phyloP scores from a whole-genome alignment of 2,113 vertebrate genomes.

The human (Homo sapiens) region GRCh38 chr6:19679001-19679500 shows the following conservation, averaged over 20 bases:
- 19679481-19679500: background rate
- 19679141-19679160: background rate
- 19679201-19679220: background rate
- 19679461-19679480: background rate
- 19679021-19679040: background rate
- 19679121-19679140: no score
- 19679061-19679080: background rate
- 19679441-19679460: background rate
- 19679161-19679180: background rate
- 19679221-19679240: background rate
- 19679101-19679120: background rate
- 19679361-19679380: background rate
- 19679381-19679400: background rate
- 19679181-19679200: background rate
- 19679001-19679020: background rate
- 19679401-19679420: background rate
- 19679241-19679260: background rate
- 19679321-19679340: background rate
- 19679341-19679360: background rate
- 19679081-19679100: background rate
- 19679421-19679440: background rate
- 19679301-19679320: background rate
- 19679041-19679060: background rate
- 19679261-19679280: background rate
- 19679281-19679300: background rate